Evolutionary conservation across 2,113 vertebrate genomes (phyloP).

Genomic region (Laticauda colubrina): DNA sequence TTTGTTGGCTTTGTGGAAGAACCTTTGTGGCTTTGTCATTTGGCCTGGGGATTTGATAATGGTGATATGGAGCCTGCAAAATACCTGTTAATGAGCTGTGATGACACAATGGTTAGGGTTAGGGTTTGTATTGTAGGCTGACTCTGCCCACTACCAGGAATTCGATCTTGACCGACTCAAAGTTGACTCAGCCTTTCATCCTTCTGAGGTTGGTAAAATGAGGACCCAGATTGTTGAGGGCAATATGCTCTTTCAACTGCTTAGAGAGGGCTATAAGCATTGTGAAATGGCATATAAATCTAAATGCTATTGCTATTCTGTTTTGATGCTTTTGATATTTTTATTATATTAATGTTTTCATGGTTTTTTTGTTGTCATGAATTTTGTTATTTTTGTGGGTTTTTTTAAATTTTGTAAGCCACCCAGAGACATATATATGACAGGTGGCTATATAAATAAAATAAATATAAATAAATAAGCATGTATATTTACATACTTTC

Average conservation of each 20-base stretch:
- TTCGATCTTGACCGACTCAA: too few species aligned
- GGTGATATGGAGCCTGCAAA: not conserved
- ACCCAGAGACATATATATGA: not conserved
- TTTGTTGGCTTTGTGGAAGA: not conserved
- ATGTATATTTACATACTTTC: not conserved
- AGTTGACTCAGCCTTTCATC: too few species aligned
- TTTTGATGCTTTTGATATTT: not conserved
- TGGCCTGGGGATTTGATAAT: not conserved
- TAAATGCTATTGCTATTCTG: not conserved
- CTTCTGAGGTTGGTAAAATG: too few species aligned
- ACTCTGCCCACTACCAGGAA: too few species aligned
- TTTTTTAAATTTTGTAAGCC: not conserved
- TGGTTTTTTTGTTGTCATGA: not conserved
- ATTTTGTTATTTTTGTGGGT: not conserved
- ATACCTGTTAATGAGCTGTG: not conserved
- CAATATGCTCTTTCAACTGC: too few species aligned
- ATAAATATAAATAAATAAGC: not conserved
- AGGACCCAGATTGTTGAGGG: too few species aligned
- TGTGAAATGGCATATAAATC: too few species aligned
- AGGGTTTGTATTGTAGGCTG: too few species aligned
- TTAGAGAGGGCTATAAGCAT: too few species aligned
- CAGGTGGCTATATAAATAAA: not conserved
- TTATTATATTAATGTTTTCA: not conserved
- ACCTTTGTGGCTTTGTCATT: not conserved
- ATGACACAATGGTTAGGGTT: too few species aligned